A percentile compares a stretch with the other conserved stretches of the same genome.
Conservation (phyloP, 2,888 invertebrate genomes). For the Idaea biselata region DNA sequence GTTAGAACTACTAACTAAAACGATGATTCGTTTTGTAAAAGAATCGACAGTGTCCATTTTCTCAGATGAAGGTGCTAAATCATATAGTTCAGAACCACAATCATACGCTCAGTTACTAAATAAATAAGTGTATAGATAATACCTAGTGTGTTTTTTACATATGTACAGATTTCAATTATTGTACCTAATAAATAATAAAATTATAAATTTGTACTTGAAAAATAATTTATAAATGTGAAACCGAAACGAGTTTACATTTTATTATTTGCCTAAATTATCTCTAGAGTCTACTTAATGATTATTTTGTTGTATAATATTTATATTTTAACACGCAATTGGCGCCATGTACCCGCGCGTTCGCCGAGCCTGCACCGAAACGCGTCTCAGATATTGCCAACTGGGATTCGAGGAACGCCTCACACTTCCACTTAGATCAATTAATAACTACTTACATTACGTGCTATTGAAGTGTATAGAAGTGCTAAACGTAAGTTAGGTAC, state of each 20-base stretch:
- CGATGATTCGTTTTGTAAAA: conserved; percentile 5
- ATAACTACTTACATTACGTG: conserved; percentile 15
- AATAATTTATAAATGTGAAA: conserved; percentile 62
- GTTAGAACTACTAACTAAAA: not conserved
- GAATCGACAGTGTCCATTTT: conserved; percentile 47
- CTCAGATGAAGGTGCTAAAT: conserved; percentile 54
- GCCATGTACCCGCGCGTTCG: conserved; percentile 24
- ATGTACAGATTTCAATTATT: conserved; percentile 72
- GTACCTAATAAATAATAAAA: conserved; percentile 67
- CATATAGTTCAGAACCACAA: conserved; percentile 61
- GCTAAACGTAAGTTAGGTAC: conserved; percentile 17
- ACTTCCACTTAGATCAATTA: conserved; percentile 8
- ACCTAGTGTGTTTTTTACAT: conserved; percentile 77
- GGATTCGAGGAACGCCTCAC: not conserved
- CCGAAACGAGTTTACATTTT: conserved; percentile 57
- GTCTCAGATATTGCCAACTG: conserved; percentile 3
- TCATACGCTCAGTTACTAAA: conserved; percentile 67
- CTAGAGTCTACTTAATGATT: conserved; percentile 74
- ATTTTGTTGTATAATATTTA: conserved; percentile 68
- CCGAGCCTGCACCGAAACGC: conserved; percentile 9
- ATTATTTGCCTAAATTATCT: conserved; percentile 60
- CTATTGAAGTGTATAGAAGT: conserved; percentile 20
- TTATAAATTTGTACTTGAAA: conserved; percentile 75
- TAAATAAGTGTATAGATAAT: conserved; percentile 76
- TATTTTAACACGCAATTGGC: conserved; percentile 44